These are phyloP conservation scores for Mya arenaria DNA, from an alignment of 1,140 invertebrate genomes.

Conservation along the genomic window DNA sequence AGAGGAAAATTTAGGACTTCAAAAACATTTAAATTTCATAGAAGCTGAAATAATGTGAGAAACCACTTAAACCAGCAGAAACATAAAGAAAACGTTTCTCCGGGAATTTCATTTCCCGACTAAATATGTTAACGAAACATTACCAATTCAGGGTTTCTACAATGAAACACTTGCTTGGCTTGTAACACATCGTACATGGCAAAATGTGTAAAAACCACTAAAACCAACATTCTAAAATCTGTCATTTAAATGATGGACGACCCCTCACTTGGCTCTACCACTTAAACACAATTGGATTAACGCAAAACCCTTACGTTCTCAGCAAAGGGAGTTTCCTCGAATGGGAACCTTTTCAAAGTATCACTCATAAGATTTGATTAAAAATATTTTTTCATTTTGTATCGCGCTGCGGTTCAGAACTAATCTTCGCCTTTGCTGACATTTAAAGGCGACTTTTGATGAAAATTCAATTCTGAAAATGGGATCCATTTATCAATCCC, in stretches of 20 bases:
- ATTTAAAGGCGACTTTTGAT: neutral
- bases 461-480: neutral
- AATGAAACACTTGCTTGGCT: too few species aligned
- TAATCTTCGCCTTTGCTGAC: neutral
- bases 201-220: constrained; percentile 2
- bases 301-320: neutral
- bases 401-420: neutral
- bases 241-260: neutral
- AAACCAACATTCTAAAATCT: neutral
- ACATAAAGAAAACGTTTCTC: too few species aligned
- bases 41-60: neutral
- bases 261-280: neutral
- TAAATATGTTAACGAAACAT: too few species aligned
- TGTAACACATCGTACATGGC: neutral
- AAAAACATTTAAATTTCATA: neutral
- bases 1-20: too few species aligned
- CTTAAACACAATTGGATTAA: neutral
- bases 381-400: neutral
- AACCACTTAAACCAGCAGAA: neutral
- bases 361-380: neutral
- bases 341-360: too few species aligned
- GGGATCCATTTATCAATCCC: neutral
- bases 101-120: too few species aligned
- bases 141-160: too few species aligned
- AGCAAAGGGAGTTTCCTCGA: too few species aligned